Conservation (phyloP, 2,888 invertebrate genomes). For the Nomada flava region DNA sequence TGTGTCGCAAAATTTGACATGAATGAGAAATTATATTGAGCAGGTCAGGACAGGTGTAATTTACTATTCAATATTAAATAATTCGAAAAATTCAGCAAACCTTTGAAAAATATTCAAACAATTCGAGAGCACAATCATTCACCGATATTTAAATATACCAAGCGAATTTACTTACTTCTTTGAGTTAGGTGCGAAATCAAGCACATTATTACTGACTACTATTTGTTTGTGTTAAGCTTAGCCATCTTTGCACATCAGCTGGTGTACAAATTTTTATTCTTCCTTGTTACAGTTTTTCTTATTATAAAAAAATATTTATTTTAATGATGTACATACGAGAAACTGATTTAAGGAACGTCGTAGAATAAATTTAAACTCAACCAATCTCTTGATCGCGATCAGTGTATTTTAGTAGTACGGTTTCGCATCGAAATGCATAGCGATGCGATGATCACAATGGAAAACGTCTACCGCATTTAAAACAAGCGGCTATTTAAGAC, state of each 20-base stretch:
- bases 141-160: not conserved
- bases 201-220: constrained; percentile 64
- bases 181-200: constrained; percentile 55
- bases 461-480: constrained; percentile 43
- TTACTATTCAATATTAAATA: constrained; percentile 8
- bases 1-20: constrained; percentile 32
- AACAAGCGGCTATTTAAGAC: constrained; percentile 47
- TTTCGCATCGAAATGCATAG: constrained; percentile 38
- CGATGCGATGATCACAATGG: constrained; percentile 45
- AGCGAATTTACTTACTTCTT: constrained; percentile 46
- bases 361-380: not conserved
- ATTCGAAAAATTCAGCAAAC: not conserved
- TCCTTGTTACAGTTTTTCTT: constrained; percentile 9
- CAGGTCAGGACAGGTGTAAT: constrained; percentile 74
- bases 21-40: constrained; percentile 71
- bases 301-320: constrained; percentile 6
- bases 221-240: constrained; percentile 76
- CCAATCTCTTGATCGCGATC: constrained; percentile 8
- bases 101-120: not conserved
- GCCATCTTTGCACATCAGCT: constrained; percentile 79
- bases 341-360: not conserved
- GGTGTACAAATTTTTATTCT: constrained; percentile 59
- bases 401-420: constrained; percentile 3
- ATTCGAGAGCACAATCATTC: not conserved
- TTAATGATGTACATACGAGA: not conserved